Evolutionary conservation across 2,797 vertebrate species (phyloP).

Genomic region (Spondyliosoma cantharus): DNA sequence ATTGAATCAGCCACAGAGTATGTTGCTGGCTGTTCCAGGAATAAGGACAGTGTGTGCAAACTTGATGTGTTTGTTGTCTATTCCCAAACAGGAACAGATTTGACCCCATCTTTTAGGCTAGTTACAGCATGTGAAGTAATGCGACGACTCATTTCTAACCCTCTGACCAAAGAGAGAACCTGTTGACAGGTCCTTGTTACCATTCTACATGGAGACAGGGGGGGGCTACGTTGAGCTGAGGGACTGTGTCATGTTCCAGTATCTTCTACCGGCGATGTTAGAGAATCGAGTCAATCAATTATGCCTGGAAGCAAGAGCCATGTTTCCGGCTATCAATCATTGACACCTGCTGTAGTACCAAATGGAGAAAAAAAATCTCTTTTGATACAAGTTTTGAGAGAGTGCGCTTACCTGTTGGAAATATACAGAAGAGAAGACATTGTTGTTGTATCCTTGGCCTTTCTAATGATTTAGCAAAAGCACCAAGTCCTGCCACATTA

Average conservation of each 20-base stretch:
- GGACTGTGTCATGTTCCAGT: constrained; percentile 21
- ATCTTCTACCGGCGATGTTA: background rate
- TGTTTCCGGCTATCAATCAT: background rate
- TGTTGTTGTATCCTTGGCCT: background rate
- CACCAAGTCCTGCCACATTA: background rate
- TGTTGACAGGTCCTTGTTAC: constrained; percentile 51
- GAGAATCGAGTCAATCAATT: background rate
- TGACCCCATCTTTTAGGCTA: constrained; percentile 29
- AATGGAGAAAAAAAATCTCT: background rate
- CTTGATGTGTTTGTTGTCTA: constrained; percentile 56
- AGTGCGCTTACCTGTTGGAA: background rate
- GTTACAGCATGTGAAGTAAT: constrained; percentile 63
- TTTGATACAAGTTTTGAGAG: background rate
- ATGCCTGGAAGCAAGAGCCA: background rate
- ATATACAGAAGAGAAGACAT: constrained; percentile 4
- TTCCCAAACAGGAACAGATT: constrained; percentile 61
- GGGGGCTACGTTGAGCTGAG: background rate
- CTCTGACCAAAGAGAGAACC: background rate
- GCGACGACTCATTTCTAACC: background rate
- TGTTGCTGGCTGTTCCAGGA: constrained; percentile 51
- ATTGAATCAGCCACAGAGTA: constrained; percentile 49
- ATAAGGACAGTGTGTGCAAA: constrained; percentile 56
- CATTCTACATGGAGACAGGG: constrained; percentile 3
- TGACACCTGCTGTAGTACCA: background rate
- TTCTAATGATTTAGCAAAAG: background rate